Evolutionary conservation across 2,797 vertebrate species (phyloP).

Genomic region (Cercopithecus mitis): DNA sequence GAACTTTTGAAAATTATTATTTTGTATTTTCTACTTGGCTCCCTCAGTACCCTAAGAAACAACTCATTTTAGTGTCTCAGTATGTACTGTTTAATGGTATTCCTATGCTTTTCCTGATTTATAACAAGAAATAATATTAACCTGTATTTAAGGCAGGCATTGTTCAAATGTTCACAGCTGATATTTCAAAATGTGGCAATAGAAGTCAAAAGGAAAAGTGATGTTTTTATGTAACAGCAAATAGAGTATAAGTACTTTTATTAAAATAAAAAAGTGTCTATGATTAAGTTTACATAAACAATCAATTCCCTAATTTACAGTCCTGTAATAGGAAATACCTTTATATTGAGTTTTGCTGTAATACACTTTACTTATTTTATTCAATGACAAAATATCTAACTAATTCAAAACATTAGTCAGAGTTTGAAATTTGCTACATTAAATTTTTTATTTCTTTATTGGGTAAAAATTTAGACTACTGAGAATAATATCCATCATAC

Average conservation of each 20-base stretch:
- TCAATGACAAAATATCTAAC: background rate
- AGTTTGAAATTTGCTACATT: background rate
- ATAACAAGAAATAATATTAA: constrained; percentile 2
- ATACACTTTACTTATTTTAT: background rate
- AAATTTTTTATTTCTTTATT: background rate
- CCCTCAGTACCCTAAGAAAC: background rate
- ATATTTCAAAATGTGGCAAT: background rate
- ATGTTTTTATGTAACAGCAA: background rate
- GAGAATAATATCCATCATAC: background rate
- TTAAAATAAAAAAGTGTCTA: background rate
- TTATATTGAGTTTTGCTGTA: background rate
- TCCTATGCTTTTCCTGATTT: background rate
- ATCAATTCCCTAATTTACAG: background rate
- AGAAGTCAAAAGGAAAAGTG: background rate
- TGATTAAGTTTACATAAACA: background rate
- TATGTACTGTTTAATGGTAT: background rate
- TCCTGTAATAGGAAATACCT: background rate
- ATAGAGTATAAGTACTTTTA: background rate
- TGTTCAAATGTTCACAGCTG: background rate
- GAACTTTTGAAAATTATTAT: background rate
- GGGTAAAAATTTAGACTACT: background rate
- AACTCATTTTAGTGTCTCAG: background rate
- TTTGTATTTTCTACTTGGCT: background rate
- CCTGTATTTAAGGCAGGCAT: background rate
- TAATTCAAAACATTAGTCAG: background rate